Percentiles rank a stretch among this genome's conserved stretches.
These are phyloP conservation scores for Austrofundulus limnaeus DNA, from an alignment of 2,113 vertebrate species.

Conservation along the genomic window DNA sequence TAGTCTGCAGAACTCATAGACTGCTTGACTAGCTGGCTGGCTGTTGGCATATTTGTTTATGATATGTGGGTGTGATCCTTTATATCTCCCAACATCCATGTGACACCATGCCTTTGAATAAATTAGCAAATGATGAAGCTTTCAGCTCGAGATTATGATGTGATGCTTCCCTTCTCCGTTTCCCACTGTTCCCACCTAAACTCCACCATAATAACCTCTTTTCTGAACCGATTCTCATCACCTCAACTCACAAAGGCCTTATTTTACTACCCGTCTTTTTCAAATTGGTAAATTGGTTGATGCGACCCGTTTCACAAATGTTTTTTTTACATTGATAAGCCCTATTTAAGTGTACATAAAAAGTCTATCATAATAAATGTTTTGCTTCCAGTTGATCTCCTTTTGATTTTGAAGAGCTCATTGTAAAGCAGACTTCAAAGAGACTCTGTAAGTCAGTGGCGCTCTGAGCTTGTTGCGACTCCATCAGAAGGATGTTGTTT, in stretches of 20 bases:
- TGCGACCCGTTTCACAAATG: constrained; percentile 19
- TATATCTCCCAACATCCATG: constrained; percentile 62
- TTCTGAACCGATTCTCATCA: constrained; percentile 8
- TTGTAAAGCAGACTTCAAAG: constrained; percentile 64
- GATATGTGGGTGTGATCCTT: constrained; percentile 65
- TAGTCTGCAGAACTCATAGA: constrained; percentile 53
- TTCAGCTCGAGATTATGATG: constrained; percentile 36
- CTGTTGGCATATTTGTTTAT: constrained; percentile 68
- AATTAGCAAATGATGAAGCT: constrained; percentile 41
- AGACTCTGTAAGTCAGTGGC: constrained; percentile 29
- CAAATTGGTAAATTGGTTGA: constrained; percentile 21
- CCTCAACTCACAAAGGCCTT: not conserved
- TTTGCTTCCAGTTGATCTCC: constrained; percentile 57
- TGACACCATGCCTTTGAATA: constrained; percentile 47
- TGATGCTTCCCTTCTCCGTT: constrained; percentile 34
- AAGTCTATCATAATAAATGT: constrained; percentile 46
- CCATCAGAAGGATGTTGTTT: constrained; percentile 62
- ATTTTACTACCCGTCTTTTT: too few relatives aligned
- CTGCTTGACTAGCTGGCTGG: constrained; percentile 49
- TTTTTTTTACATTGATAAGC: constrained; percentile 31
- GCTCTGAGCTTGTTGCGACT: constrained; percentile 35
- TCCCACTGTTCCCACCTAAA: constrained; percentile 12
- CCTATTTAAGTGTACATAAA: constrained; percentile 37
- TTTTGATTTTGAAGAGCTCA: constrained; percentile 37
- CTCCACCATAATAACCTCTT: constrained; percentile 12